Conservation (phyloP, 1,140 invertebrate species). For the Penaeus japonicus region DNA sequence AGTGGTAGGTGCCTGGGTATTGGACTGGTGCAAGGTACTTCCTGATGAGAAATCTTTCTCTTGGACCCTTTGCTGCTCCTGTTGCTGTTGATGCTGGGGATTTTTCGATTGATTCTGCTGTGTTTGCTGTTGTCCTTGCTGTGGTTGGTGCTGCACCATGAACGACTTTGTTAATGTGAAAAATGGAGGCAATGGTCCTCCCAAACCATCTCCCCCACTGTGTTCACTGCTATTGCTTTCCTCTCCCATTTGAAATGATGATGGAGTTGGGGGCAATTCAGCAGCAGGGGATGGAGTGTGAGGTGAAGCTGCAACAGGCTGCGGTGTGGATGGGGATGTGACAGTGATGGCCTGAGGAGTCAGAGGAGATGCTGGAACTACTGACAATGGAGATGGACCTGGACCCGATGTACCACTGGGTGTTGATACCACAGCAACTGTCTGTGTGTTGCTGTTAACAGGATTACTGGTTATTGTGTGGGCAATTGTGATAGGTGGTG, state of each 20-base stretch:
- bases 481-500: constrained; percentile 11
- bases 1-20: not conserved
- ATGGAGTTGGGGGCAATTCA: constrained; percentile 51
- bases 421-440: not conserved
- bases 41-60: constrained; percentile 35
- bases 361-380: constrained; percentile 31
- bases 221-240: constrained; percentile 57
- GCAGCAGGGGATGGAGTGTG: constrained; percentile 44
- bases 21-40: constrained; percentile 6
- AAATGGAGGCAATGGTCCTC: constrained; percentile 55
- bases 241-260: constrained; percentile 53
- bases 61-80: constrained; percentile 15
- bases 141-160: constrained; percentile 44
- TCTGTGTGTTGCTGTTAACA: not conserved
- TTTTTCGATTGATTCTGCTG: constrained; percentile 15
- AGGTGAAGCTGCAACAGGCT: constrained; percentile 40
- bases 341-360: constrained; percentile 38
- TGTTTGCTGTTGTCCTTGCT: constrained; percentile 1
- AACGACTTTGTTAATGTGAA: constrained; percentile 57
- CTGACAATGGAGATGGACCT: constrained; percentile 24
- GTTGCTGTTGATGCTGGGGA: constrained; percentile 10
- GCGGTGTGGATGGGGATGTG: constrained; percentile 40
- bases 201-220: constrained; percentile 35
- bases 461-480: constrained; percentile 13
- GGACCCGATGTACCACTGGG: not conserved